These are phyloP conservation scores for Acleris emargana DNA, from an alignment of 2,888 invertebrate genomes.

Conservation along the genomic window DNA sequence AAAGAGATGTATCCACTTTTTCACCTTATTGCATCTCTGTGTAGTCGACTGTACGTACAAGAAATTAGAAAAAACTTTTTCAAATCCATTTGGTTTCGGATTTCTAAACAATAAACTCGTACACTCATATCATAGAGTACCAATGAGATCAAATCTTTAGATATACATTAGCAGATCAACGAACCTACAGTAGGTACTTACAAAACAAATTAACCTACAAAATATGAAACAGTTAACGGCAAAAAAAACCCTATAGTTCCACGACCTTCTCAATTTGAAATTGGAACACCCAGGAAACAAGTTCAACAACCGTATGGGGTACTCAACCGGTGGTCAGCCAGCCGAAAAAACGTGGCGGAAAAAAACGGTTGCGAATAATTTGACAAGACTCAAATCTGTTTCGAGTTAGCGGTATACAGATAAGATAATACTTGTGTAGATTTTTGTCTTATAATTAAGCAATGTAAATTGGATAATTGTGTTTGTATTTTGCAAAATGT, in stretches of 20 bases:
- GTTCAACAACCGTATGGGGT: constrained; percentile 44
- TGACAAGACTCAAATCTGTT: constrained; percentile 39
- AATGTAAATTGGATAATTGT: constrained; percentile 59
- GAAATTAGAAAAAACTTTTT: too few relatives aligned
- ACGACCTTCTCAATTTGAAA: constrained; percentile 42
- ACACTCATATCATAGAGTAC: not conserved
- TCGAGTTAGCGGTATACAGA: constrained; percentile 32
- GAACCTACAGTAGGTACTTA: constrained; percentile 15
- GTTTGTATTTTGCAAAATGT: constrained; percentile 37
- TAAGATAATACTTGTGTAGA: constrained; percentile 26
- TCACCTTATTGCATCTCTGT: too few relatives aligned
- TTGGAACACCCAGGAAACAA: constrained; percentile 41
- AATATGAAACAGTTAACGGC: constrained; percentile 10
- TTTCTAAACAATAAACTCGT: too few relatives aligned
- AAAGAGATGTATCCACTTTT: too few relatives aligned
- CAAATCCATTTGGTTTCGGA: too few relatives aligned
- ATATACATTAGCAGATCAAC: constrained; percentile 1
- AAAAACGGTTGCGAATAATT: constrained; percentile 48
- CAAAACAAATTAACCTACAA: not conserved
- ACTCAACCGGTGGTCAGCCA: constrained; percentile 50
- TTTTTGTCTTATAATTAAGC: constrained; percentile 25
- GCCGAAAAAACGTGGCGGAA: constrained; percentile 49
- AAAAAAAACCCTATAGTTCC: constrained; percentile 32
- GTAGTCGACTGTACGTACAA: too few relatives aligned
- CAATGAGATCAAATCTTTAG: not conserved